These are phyloP conservation scores for Amphiprion ocellaris DNA, from an alignment of 2,113 vertebrate genomes.

Conservation along the genomic window DNA sequence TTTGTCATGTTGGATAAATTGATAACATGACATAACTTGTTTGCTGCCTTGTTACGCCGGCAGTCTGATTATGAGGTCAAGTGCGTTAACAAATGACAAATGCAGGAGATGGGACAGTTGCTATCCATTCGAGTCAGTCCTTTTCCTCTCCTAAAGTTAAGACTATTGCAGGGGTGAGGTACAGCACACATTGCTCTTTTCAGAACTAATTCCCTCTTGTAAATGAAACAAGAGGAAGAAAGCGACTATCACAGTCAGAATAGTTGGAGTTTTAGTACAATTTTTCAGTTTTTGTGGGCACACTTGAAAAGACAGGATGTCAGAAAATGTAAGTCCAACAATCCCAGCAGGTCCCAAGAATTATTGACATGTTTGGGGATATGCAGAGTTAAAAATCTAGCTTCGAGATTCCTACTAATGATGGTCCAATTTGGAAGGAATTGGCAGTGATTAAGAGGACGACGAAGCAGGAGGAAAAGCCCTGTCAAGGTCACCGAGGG, in stretches of 20 bases:
- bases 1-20: constrained; percentile 82
- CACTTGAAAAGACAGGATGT: not conserved
- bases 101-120: constrained; percentile 61
- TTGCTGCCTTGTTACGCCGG: constrained; percentile 68
- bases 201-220: constrained; percentile 20
- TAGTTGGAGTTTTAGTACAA: not conserved
- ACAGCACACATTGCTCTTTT: constrained; percentile 1
- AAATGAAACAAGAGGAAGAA: constrained; percentile 23
- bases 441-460: constrained; percentile 44
- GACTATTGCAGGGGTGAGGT: not conserved
- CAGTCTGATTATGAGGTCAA: constrained; percentile 80
- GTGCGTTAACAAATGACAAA: constrained; percentile 75
- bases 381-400: constrained; percentile 2
- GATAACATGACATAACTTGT: constrained; percentile 84
- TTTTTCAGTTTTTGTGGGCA: not conserved
- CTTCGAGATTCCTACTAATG: constrained; percentile 16
- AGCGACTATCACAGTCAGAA: constrained; percentile 12
- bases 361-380: constrained; percentile 29
- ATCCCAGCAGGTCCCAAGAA: constrained; percentile 14
- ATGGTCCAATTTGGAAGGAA: constrained; percentile 39
- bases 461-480: constrained; percentile 6
- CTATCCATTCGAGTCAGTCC: constrained; percentile 38
- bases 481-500: constrained; percentile 39
- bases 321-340: not conserved
- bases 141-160: constrained; percentile 42